Percentiles rank a stretch among this genome's conserved stretches.
Conservation (phyloP, 2,888 invertebrate genomes). For the Nesidiocoris tenuis region DNA sequence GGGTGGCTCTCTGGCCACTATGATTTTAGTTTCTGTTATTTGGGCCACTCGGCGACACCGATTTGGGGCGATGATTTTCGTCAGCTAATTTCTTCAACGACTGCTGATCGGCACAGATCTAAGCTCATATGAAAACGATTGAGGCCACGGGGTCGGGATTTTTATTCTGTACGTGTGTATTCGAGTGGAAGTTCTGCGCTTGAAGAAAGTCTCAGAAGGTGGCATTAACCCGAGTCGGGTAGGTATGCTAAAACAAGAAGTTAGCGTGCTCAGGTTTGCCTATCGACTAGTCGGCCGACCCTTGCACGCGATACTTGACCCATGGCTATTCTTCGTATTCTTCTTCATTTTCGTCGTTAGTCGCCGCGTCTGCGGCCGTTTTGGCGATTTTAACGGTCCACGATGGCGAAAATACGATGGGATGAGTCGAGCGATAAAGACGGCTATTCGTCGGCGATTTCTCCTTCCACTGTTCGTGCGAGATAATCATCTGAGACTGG, state of each 20-base stretch:
- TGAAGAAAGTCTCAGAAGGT: conserved; percentile 4
- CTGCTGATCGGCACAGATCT: background rate
- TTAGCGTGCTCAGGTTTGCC: conserved; percentile 14
- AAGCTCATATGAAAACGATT: conserved; percentile 16
- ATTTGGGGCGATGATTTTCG: too few species aligned
- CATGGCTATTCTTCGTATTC: background rate
- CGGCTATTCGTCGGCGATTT: background rate
- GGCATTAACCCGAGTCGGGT: conserved; percentile 30
- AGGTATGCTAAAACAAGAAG: conserved; percentile 25
- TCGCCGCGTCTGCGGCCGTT: background rate
- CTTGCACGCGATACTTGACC: background rate
- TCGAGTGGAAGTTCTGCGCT: background rate
- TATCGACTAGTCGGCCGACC: background rate
- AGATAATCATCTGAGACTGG: background rate
- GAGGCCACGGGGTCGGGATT: conserved; percentile 11
- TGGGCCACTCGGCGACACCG: too few species aligned
- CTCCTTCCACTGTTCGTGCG: background rate
- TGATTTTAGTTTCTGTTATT: too few species aligned
- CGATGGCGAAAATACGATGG: background rate
- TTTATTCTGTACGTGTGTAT: background rate
- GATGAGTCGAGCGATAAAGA: too few species aligned
- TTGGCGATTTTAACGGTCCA: background rate
- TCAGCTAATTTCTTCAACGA: too few species aligned
- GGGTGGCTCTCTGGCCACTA: too few species aligned
- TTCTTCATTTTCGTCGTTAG: background rate